phyloP scores from a whole-genome alignment of 2,113 vertebrate genomes.

The Silurus meridionalis region DNA sequence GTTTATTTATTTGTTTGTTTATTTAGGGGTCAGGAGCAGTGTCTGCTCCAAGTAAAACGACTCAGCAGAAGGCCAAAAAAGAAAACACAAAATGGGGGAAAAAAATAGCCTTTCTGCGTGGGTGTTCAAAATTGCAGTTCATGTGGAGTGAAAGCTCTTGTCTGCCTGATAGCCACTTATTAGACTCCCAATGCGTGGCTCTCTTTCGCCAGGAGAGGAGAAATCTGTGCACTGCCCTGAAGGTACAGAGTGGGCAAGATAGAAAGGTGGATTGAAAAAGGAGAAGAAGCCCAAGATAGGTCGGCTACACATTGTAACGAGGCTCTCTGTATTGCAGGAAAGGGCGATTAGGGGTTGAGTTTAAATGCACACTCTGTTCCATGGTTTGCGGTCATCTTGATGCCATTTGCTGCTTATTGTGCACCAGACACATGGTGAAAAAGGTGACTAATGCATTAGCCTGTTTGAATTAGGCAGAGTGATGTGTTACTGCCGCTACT shows the following conservation, averaged over 20 bases:
- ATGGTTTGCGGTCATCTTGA: conserved; percentile 7
- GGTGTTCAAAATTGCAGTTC: conserved; percentile 47
- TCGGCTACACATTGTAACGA: background rate
- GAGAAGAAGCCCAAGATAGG: conserved; percentile 3
- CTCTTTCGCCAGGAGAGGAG: conserved; percentile 33
- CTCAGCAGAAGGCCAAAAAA: conserved; percentile 37
- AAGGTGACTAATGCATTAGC: conserved; percentile 27
- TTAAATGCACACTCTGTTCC: background rate
- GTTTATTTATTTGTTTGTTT: background rate
- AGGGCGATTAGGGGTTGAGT: conserved; percentile 4
- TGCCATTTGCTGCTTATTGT: conserved; percentile 9
- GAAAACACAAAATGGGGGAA: background rate
- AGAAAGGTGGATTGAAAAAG: background rate
- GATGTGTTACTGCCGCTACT: conserved; percentile 22
- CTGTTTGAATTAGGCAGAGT: conserved; percentile 30
- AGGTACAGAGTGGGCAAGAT: conserved; percentile 15
- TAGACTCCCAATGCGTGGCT: conserved; percentile 49
- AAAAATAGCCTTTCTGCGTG: conserved; percentile 52
- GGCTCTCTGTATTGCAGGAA: background rate
- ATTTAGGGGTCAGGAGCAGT: conserved; percentile 9
- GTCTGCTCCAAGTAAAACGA: conserved; percentile 35
- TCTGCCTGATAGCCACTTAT: conserved; percentile 46
- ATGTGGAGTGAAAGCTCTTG: conserved; percentile 44
- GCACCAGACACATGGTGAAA: conserved; percentile 21
- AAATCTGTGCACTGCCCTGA: conserved; percentile 8